Evolutionary conservation across 64 coral and sea anemone species (phyloP), one percentile per base, ranked within the genome.

Genomic region (Astreopora myriophthalma): DNA sequence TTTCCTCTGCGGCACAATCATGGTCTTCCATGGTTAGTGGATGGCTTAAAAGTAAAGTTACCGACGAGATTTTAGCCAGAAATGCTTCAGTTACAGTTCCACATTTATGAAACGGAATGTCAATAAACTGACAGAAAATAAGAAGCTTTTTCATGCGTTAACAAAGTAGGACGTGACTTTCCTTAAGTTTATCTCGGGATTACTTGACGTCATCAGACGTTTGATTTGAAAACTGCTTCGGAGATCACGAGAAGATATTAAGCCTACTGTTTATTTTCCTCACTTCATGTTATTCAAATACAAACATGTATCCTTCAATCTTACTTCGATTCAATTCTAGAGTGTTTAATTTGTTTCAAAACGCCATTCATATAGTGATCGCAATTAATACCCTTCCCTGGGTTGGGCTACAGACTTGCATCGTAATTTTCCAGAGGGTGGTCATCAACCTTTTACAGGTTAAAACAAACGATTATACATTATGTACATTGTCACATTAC

Each of bases 121-220:
- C 2, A 55, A 79, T 79, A 22, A 37, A 39, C 36, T n/a, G 31
- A 74, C 37, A 0, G 1, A 3, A 66, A 66, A n/a, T 55, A 55
- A 4, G 8, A 5, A 32, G 9, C 67, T 24, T 26, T 66, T 17
- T 13, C 34, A 4, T 39, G 19, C 19, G 2, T 48, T 8, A 1
- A 48, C 9, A 44, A 28, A 76, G 40, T 48, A 44, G 73, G 39
- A 76, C 48, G 73, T 76, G 37, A 39, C 10, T 76, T 71, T 74
- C 34, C 30, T 30, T 32, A 7, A 48, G 74, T 36, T 76, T 26
- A 3, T 33, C 67, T 70, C 11, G 12, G 23, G 32, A 70, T 70
- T 14, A 48, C 23, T 76, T 76, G 48, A 79, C 75, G 75, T 79
- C 75, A 79, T 79, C 42, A 74, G 40, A 14, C 24, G 61, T 24